Conservation (phyloP, 2,113 vertebrate genomes). For the Phasianus colchicus region DNA sequence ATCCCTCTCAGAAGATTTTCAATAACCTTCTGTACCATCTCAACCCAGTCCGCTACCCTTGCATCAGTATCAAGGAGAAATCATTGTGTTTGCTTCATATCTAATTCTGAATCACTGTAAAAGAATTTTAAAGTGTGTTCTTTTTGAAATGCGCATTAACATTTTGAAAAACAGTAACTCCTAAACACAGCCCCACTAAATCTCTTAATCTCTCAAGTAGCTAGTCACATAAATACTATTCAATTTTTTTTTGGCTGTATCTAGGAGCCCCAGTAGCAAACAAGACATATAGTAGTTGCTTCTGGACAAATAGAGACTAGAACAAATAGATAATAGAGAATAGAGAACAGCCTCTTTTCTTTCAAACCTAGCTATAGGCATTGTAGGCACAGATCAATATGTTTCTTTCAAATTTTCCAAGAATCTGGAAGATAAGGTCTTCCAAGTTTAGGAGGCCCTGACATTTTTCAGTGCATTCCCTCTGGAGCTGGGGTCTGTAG, state of each 20-base stretch:
- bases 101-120: background rate
- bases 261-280: background rate
- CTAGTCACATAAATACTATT: background rate
- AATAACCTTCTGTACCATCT: background rate
- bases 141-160: background rate
- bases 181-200: background rate
- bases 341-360: background rate
- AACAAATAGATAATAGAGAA: too few species aligned
- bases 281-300: rapidly evolving
- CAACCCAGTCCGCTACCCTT: background rate
- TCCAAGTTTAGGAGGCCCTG: background rate
- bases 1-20: background rate
- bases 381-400: background rate
- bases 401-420: background rate
- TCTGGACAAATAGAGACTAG: background rate
- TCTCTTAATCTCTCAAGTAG: background rate
- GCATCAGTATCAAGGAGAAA: background rate
- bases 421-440: background rate
- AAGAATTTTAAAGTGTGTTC: background rate
- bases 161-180: background rate
- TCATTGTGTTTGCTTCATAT: background rate
- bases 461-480: background rate
- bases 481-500: background rate
- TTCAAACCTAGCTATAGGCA: background rate
- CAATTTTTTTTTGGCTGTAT: background rate